phyloP scores from a whole-genome alignment of 2,113 vertebrate species.

The Cyphomyrus plagiostoma region DNA sequence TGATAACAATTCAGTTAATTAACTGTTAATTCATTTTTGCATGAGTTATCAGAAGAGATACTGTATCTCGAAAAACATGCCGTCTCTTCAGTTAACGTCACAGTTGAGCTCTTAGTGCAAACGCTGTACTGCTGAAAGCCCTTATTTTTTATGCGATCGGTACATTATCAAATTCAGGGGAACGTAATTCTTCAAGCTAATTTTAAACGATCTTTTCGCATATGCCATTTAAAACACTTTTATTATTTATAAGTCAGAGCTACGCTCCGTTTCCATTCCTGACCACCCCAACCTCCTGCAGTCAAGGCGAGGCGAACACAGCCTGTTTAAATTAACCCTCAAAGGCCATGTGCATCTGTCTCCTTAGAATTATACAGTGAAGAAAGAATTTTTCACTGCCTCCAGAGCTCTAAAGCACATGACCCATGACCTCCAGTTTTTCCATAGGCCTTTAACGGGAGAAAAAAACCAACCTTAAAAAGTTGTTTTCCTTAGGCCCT shows the following conservation, averaged over 20 bases:
- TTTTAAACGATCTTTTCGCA: background rate
- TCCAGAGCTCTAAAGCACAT: too few relatives aligned
- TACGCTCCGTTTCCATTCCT: too few relatives aligned
- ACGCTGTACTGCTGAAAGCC: background rate
- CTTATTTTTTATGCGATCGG: background rate
- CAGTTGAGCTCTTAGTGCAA: background rate
- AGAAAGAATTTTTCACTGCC: constrained; percentile 6
- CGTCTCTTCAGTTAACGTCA: background rate
- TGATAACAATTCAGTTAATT: background rate
- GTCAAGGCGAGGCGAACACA: background rate
- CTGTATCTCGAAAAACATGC: background rate
- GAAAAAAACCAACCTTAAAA: background rate
- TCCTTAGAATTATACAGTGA: constrained; percentile 4
- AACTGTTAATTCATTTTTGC: background rate
- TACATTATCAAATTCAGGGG: background rate
- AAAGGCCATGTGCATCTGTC: background rate
- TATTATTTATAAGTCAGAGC: background rate
- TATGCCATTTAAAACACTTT: background rate
- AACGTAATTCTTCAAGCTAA: background rate
- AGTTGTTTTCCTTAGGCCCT: background rate
- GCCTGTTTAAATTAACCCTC: constrained; percentile 5
- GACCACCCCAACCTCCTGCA: background rate
- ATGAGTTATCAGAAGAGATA: background rate
- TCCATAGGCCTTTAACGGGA: background rate
- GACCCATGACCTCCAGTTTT: background rate